Evolutionary conservation across 2,113 vertebrate species (phyloP).

Genomic region (Agelaius phoeniceus): DNA sequence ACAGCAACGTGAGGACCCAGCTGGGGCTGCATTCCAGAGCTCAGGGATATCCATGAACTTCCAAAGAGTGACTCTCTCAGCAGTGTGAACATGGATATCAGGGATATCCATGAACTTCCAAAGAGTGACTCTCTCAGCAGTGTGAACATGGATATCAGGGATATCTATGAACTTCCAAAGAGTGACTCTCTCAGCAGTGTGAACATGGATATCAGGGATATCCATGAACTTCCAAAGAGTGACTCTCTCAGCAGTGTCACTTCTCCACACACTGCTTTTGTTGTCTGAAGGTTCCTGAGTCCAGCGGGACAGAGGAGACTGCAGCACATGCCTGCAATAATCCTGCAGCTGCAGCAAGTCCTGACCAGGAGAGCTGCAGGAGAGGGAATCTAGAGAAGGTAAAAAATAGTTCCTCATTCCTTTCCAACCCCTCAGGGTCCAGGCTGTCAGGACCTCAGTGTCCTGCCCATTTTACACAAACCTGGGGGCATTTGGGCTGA

Average conservation of each 20-base stretch:
- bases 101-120: background rate
- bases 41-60: background rate
- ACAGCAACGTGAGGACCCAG: background rate
- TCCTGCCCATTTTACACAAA: background rate
- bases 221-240: background rate
- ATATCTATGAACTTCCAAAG: background rate
- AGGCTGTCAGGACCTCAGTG: background rate
- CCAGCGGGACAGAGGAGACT: background rate
- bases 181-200: no score
- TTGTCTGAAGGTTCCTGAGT: rapidly evolving
- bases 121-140: no score
- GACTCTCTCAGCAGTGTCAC: background rate
- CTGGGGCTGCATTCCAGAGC: background rate
- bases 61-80: no score
- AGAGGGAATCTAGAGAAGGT: background rate
- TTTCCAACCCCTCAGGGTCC: background rate
- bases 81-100: no score
- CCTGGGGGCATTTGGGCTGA: background rate
- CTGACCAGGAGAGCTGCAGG: background rate
- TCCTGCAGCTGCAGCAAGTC: background rate
- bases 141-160: background rate
- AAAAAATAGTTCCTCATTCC: background rate
- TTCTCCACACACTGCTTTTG: background rate
- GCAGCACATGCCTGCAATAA: background rate
- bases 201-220: background rate